phyloP scores from a whole-genome alignment of 2,797 vertebrate genomes.

The Hydrocynus forskahlii region DNA sequence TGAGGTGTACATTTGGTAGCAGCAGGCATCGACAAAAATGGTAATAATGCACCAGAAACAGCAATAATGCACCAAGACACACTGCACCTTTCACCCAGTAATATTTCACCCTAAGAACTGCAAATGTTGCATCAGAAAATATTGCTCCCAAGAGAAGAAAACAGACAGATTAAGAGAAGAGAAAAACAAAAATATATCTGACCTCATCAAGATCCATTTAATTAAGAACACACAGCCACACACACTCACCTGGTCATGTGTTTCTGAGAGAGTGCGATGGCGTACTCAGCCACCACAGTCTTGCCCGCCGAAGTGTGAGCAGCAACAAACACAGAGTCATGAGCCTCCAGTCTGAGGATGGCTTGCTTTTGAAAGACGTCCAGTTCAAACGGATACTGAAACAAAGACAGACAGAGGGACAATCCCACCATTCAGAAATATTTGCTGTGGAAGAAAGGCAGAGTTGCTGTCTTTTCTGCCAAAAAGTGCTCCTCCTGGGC shows the following conservation, averaged over 20 bases:
- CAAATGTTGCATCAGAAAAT: too few relatives aligned
- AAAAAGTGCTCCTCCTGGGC: too few relatives aligned
- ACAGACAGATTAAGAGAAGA: too few relatives aligned
- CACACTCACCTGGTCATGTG: slow-evolving; percentile 90
- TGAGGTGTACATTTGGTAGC: too few relatives aligned
- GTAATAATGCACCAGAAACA: too few relatives aligned
- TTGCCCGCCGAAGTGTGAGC: slow-evolving; percentile 94
- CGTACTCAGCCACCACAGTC: slow-evolving; percentile 93
- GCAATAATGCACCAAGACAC: too few relatives aligned
- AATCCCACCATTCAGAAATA: neutral
- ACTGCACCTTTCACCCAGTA: too few relatives aligned
- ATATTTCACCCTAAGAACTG: too few relatives aligned
- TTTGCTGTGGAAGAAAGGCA: too few relatives aligned
- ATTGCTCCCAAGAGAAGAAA: too few relatives aligned
- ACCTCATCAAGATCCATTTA: neutral
- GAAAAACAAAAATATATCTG: neutral
- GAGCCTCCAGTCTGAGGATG: slow-evolving; percentile 86
- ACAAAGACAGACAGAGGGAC: neutral
- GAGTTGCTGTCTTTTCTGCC: too few relatives aligned
- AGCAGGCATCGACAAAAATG: too few relatives aligned
- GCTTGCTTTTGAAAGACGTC: slow-evolving; percentile 95
- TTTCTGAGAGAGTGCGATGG: slow-evolving; percentile 91
- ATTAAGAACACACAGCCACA: slow-evolving; percentile 11
- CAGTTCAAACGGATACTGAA: slow-evolving; percentile 89
- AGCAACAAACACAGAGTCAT: slow-evolving; percentile 89